Base-by-base conservation (phyloP, 1,140 invertebrate species). In the Conus betulinus region DNA sequence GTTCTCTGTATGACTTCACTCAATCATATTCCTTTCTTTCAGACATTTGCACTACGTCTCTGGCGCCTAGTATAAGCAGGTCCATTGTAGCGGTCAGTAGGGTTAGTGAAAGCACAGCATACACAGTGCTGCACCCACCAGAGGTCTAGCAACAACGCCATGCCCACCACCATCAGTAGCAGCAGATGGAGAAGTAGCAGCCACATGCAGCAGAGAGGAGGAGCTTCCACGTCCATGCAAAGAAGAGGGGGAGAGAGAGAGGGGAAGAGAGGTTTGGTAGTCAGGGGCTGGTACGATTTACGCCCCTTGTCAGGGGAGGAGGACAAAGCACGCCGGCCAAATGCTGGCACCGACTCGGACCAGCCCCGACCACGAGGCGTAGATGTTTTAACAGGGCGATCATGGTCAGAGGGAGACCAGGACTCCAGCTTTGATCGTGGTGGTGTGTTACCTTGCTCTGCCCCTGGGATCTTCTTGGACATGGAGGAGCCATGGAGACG, bases 51-150 rank as follows among this genome's bases (percentile, higher is more conserved):
- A 3, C 39, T 39, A 39, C 39, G 3, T 39, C n/a, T 39, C 39
- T 3, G 39, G 39, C 39, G 39, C 39, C 57, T 60, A 60, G 8
- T 8, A 60, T 60, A 60, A 60, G 57, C 8, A 15, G 67, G 7
- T 71, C 67, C 23, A 71, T 7, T 71, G 76, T 6, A 11, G n/a
- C 17, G 7, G 79, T 23, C 53, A 81, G 79, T 25, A 25, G 5
- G 25, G 27, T 81, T 81, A 81, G 79, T 51, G 20, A 84, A 84
- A 88, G 89, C 71, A 89, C 81, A 79, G 86, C 89, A 88, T 88
- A 84, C 83, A 74, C 60, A 76, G 55, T 52, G 39, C 81, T 51
- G 84, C 84, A 90, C 84, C 87, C 87, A 90, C 67, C 83, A 85
- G 83, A 57, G 60, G 76, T 74, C 87, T n/a, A 78, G 13, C 53